Conservation (phyloP, 2,113 vertebrate genomes). For the Channa argus region DNA sequence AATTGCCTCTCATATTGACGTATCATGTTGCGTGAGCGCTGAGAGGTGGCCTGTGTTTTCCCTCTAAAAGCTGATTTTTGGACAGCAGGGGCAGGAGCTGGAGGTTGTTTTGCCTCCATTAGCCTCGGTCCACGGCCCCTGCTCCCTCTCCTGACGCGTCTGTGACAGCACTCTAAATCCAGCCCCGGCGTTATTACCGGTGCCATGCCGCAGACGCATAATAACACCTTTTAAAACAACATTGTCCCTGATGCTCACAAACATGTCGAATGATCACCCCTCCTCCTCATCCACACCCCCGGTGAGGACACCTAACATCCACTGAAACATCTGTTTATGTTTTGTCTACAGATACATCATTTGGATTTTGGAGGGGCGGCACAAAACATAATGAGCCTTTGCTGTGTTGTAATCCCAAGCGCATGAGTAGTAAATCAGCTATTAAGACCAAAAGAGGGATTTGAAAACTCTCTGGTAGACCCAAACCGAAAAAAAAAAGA, state of each 20-base stretch:
- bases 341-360: conserved; percentile 77
- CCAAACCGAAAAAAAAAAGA: conserved; percentile 17
- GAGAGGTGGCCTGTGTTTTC: conserved; percentile 75
- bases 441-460: conserved; percentile 61
- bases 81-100: conserved; percentile 75
- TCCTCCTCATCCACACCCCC: conserved; percentile 30
- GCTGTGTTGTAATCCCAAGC: conserved; percentile 57
- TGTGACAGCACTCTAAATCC: conserved; percentile 75
- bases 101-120: conserved; percentile 76
- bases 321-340: conserved; percentile 82
- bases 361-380: conserved; percentile 57
- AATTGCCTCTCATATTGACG: conserved; percentile 75
- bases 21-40: conserved; percentile 65
- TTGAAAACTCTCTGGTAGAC: conserved; percentile 43
- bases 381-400: conserved; percentile 61
- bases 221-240: conserved; percentile 78
- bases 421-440: conserved; percentile 55
- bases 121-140: conserved; percentile 75
- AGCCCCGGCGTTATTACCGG: conserved; percentile 63
- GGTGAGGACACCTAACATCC: conserved; percentile 74
- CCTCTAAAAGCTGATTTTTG: conserved; percentile 78
- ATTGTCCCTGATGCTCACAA: conserved; percentile 49
- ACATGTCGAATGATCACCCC: conserved; percentile 35
- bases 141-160: conserved; percentile 68
- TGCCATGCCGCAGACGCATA: conserved; percentile 46